Conservation (phyloP, 2,888 invertebrate species). For the Agrotis clavis region DNA sequence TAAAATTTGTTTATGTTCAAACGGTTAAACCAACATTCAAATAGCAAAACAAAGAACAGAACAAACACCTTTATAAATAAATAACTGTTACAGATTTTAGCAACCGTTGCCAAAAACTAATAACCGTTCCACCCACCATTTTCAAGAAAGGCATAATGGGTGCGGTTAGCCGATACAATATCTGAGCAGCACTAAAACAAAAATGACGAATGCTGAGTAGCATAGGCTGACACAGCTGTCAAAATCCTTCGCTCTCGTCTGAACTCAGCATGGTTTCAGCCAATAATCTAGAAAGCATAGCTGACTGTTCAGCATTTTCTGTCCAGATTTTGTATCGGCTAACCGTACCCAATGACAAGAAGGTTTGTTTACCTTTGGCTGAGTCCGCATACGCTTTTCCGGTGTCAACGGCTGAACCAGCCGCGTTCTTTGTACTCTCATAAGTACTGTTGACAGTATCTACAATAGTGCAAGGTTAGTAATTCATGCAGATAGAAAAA, state of each 20-base stretch:
- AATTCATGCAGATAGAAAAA: conserved; percentile 48
- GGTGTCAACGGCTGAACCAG: conserved; percentile 73
- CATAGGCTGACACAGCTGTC: too few species aligned
- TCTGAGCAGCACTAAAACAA: too few species aligned
- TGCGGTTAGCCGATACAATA: too few species aligned
- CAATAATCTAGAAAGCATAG: too few species aligned
- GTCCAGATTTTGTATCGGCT: too few species aligned
- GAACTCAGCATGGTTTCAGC: too few species aligned
- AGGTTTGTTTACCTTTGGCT: conserved; percentile 75
- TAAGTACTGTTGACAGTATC: conserved; percentile 70
- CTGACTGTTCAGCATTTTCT: too few species aligned
- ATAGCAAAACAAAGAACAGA: conserved; percentile 20
- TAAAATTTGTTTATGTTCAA: conserved; percentile 3
- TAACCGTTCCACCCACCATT: conserved; percentile 51
- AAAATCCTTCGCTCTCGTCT: too few species aligned
- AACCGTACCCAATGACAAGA: too few species aligned
- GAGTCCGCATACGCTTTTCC: conserved; percentile 71
- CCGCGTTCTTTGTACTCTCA: conserved; percentile 73
- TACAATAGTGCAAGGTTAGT: conserved; percentile 67
- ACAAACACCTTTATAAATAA: conserved; percentile 32
- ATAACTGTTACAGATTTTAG: conserved; percentile 15
- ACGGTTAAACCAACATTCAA: background rate
- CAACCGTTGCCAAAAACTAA: conserved; percentile 52
- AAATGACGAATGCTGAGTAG: too few species aligned
- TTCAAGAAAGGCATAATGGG: conserved; percentile 46